These are phyloP conservation scores for Dermatemys mawii DNA, from an alignment of 2,113 vertebrate genomes.

Conservation along the genomic window DNA sequence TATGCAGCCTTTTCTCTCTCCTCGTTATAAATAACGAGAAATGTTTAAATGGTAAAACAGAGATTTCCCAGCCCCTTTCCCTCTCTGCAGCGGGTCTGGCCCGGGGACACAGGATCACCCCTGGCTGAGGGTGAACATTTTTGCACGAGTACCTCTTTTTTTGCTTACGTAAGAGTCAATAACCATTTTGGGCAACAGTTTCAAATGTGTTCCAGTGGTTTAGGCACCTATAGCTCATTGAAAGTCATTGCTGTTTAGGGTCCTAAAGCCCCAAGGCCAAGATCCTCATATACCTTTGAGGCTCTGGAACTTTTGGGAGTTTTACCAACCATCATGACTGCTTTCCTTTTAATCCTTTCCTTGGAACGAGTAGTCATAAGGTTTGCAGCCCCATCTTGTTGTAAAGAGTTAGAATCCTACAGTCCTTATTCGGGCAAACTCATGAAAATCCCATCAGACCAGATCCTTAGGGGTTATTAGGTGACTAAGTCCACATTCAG, in stretches of 20 bases:
- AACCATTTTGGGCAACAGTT: background rate
- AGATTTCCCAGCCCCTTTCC: background rate
- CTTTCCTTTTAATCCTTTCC: background rate
- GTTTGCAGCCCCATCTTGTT: background rate
- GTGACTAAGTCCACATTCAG: background rate
- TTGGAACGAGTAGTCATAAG: background rate
- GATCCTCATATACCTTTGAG: background rate
- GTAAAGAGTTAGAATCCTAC: background rate
- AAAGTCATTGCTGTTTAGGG: background rate
- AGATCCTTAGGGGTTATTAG: too few relatives aligned
- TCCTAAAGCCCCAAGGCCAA: background rate
- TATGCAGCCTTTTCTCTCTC: background rate
- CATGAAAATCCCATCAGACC: background rate
- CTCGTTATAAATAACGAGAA: background rate
- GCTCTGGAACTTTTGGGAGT: background rate
- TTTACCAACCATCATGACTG: background rate
- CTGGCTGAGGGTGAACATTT: background rate
- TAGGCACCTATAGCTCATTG: background rate
- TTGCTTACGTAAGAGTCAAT: background rate
- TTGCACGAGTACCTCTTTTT: background rate
- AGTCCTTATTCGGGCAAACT: background rate
- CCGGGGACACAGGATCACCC: background rate
- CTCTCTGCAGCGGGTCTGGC: background rate
- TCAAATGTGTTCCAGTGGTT: background rate
- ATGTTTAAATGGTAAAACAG: background rate